Conservation (phyloP, 2,888 invertebrate species). For the Thymelicus acteon region DNA sequence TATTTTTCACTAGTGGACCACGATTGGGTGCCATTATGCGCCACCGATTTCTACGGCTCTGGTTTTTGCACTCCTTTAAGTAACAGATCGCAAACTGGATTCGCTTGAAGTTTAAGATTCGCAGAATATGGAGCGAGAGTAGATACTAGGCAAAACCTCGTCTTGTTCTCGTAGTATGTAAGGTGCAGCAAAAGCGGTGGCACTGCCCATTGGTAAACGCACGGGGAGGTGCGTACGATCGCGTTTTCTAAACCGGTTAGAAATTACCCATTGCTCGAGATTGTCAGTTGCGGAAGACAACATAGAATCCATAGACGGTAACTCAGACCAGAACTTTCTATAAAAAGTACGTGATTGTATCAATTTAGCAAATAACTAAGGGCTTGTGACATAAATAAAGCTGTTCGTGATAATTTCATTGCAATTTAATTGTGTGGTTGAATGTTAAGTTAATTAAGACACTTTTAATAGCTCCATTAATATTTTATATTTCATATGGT, state of each 20-base stretch:
- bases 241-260: conserved; percentile 84
- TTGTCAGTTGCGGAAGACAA: conserved; percentile 81
- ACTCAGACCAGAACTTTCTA: conserved; percentile 65
- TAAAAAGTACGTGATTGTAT: conserved; percentile 25
- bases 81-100: conserved; percentile 33
- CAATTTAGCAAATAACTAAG: conserved; percentile 18
- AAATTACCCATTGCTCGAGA: conserved; percentile 83
- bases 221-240: conserved; percentile 54
- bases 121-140: conserved; percentile 39
- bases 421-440: too few species aligned
- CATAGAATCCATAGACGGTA: conserved; percentile 71
- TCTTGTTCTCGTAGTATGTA: conserved; percentile 26
- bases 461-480: background rate
- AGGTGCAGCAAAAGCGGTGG: conserved; percentile 36
- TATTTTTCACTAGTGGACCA: background rate
- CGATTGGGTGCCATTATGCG: conserved; percentile 1
- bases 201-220: conserved; percentile 40
- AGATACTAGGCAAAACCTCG: conserved; percentile 32
- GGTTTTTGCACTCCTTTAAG: conserved; percentile 30
- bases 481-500: background rate
- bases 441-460: background rate
- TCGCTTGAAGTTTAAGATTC: conserved; percentile 25
- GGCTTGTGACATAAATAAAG: conserved; percentile 14
- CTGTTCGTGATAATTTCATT: background rate
- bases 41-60: conserved; percentile 27